Conservation (phyloP, 2,797 vertebrate species). For the Poeciliopsis gracilis region DNA sequence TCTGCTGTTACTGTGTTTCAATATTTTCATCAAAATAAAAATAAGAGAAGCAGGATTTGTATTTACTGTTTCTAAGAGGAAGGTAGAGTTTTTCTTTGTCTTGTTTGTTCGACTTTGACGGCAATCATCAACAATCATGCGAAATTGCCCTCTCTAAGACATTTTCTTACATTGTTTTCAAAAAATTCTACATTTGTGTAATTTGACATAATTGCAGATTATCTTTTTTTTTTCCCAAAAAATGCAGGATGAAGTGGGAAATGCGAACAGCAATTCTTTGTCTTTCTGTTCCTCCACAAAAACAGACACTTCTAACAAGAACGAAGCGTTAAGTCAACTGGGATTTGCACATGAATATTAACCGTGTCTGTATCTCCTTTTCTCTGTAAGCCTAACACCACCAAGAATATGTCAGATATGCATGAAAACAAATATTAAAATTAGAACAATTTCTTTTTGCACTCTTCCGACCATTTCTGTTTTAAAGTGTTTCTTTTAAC, state of each 20-base stretch:
- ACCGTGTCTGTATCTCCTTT: constrained; percentile 57
- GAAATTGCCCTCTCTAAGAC: constrained; percentile 9
- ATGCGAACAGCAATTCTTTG: constrained; percentile 46
- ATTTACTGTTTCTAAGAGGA: neutral
- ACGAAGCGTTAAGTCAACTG: constrained; percentile 52
- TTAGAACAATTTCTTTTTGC: neutral
- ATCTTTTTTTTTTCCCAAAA: neutral
- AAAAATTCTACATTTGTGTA: neutral
- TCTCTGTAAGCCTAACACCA: constrained; percentile 46
- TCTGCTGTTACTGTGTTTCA: neutral
- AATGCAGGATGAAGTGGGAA: constrained; percentile 9
- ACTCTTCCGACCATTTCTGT: neutral
- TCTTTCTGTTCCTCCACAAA: constrained; percentile 26
- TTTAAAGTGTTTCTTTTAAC: neutral
- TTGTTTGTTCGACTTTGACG: neutral
- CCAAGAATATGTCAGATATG: constrained; percentile 19
- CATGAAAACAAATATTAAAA: neutral
- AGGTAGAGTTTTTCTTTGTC: too few relatives aligned
- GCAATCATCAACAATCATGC: constrained; percentile 12
- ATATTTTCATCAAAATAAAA: neutral
- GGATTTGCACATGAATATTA: constrained; percentile 74
- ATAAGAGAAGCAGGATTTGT: neutral
- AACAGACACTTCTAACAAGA: constrained; percentile 56
- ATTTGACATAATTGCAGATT: constrained; percentile 1
- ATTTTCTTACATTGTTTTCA: constrained; percentile 8